Conservation (phyloP, 2,113 vertebrate species). For the Hypomesus transpacificus region DNA sequence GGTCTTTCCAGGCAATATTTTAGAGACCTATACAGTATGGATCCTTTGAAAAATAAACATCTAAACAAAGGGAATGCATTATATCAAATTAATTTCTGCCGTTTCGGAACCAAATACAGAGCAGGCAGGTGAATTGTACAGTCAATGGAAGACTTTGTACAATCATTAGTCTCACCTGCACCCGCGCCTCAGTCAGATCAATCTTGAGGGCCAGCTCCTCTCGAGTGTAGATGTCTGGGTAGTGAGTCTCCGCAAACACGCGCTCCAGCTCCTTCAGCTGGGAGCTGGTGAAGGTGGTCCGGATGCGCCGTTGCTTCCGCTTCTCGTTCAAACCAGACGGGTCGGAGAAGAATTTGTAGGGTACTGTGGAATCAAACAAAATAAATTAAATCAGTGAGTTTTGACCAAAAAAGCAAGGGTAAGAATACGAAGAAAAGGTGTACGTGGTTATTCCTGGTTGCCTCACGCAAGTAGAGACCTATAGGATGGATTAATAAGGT, state of each 20-base stretch:
- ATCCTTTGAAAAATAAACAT: no score
- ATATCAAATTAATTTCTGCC: no score
- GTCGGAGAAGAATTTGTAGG: slow-evolving; percentile 90
- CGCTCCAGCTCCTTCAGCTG: slow-evolving; percentile 95
- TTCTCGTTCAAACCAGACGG: slow-evolving; percentile 91
- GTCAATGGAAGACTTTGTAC: no score
- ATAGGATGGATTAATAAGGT: neutral
- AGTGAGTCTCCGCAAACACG: slow-evolving; percentile 92
- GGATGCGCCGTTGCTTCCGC: slow-evolving; percentile 90
- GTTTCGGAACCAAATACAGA: no score
- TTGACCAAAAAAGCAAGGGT: neutral
- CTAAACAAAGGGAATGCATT: no score
- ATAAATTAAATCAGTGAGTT: neutral
- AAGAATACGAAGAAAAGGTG: no score
- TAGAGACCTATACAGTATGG: no score
- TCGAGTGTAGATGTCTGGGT: slow-evolving; percentile 89
- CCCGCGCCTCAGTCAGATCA: slow-evolving; percentile 91
- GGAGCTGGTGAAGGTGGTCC: slow-evolving; percentile 92
- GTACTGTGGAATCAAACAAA: slow-evolving; percentile 63
- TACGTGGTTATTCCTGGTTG: no score
- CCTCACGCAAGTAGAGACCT: neutral
- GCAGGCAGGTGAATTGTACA: no score
- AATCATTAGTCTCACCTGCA: slow-evolving; percentile 77
- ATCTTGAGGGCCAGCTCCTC: slow-evolving; percentile 96
- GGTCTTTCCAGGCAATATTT: no score